Base-by-base conservation (phyloP, 2,888 invertebrate genomes). In the Cheilosia impressa region DNA sequence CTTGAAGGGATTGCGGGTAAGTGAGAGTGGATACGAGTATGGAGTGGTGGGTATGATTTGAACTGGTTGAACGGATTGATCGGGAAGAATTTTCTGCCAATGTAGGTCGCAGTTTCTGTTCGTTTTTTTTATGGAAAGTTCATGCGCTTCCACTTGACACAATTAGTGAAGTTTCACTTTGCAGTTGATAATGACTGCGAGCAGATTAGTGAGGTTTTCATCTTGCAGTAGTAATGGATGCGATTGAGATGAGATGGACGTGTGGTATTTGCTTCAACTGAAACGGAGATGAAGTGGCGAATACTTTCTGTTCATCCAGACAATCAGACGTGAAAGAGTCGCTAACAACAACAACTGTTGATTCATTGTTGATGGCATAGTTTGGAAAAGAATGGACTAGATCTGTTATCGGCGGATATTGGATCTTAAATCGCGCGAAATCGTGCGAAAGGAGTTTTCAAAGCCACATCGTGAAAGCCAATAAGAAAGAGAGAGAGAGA, bases 1-100 rank as follows among this genome's bases (percentile, higher is more conserved):
- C 89, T 93, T 95, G 63, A 96, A 97, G 91, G 98, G 98, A 87
- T 93, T 98, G 65, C 95, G 95, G 95, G 98, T 98, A 93, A 94
- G 93, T 90, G 72, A 57, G 52, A 10, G 62, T 57, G 53, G 43
- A 17, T 4, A 1, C 9, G 31, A 31, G 31, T 6, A 7, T 31
- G 9, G 31, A 24, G 52, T 53, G 73, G 75, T 58, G 81, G 69
- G 69, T 82, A 17, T 22, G 43, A 57, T 58, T 66, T 75, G 38
- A 38, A 38, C 38, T 38, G 79, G 68, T 79, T 79, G 38, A 69
- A 68, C 43, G 66, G 41, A 72, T 75, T 78, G 62, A 50, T 66
- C 60, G 71, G 82, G 77, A 77, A 66, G 68, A 75, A 84, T 71
- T 69, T 38, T 55, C 10, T 27, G 17, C 17, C 27, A 76, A 85